Percentiles rank a stretch among this genome's conserved stretches.
Evolutionary conservation across 2,113 vertebrate genomes (phyloP).

Genomic region (Oncorhynchus tshawytscha): DNA sequence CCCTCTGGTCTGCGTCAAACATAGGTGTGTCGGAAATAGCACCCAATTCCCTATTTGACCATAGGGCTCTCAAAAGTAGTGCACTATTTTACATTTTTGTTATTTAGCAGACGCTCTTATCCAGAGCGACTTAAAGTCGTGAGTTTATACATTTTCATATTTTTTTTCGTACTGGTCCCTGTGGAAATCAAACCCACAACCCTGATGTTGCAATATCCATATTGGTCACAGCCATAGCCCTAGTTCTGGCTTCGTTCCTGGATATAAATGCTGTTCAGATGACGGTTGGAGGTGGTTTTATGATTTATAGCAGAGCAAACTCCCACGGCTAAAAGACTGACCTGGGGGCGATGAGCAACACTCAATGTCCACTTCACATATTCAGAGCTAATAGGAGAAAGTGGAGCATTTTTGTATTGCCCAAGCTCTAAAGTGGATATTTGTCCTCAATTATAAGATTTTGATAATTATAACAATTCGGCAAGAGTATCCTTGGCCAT

Average conservation of each 20-base stretch:
- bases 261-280: constrained; percentile 25
- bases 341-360: constrained; percentile 35
- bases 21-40: no score
- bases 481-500: no score
- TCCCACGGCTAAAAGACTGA: constrained; percentile 25
- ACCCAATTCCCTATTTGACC: no score
- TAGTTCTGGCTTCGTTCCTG: constrained; percentile 45
- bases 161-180: no score
- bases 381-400: constrained; percentile 27
- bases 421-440: constrained; percentile 26
- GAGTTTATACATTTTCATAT: no score
- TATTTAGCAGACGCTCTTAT: not conserved
- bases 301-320: constrained; percentile 41
- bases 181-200: no score
- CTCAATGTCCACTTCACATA: constrained; percentile 28
- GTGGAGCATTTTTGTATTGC: constrained; percentile 13
- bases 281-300: constrained; percentile 40
- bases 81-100: constrained; percentile 3
- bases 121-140: no score
- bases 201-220: not conserved
- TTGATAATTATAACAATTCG: constrained; percentile 28
- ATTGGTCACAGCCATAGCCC: constrained; percentile 29
- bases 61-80: no score
- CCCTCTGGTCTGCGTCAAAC: no score
- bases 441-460: constrained; percentile 39